A percentile compares a stretch with the other conserved stretches of the same genome.
These are phyloP conservation scores for Cossypha niveicapilla DNA, from an alignment of 2,797 vertebrate species.

Conservation along the genomic window DNA sequence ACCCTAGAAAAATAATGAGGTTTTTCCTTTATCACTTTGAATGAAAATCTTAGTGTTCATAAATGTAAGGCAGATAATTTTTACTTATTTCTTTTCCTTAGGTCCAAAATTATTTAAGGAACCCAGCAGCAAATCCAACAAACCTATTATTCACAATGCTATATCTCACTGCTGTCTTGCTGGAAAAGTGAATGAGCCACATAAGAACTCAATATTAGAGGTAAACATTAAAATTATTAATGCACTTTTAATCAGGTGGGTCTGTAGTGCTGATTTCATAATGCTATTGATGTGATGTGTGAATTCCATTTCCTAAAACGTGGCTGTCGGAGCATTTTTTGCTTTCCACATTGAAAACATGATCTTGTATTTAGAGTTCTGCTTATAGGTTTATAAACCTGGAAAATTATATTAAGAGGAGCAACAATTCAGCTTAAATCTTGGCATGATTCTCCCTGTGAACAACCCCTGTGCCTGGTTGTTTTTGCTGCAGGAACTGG, in stretches of 20 bases:
- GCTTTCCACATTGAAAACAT: fast-evolving
- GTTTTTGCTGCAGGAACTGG: conserved; percentile 82
- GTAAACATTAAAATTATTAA: conserved; percentile 60
- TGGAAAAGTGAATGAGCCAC: conserved; percentile 94
- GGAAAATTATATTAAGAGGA: not conserved
- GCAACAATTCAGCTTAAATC: not conserved
- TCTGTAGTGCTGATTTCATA: not conserved
- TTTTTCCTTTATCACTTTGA: not conserved
- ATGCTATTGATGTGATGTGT: no score
- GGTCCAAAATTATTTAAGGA: conserved; percentile 98
- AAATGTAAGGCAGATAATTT: not conserved
- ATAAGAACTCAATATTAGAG: conserved; percentile 94
- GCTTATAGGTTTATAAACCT: fast-evolving
- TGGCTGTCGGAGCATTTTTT: not conserved
- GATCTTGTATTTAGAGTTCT: fast-evolving
- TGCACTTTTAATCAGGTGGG: not conserved
- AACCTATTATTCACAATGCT: conserved; percentile 95
- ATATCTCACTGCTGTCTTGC: conserved; percentile 96
- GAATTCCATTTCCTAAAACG: not conserved
- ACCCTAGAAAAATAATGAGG: not conserved
- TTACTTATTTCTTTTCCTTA: conserved; percentile 19
- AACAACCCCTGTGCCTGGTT: not conserved
- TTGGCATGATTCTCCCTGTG: not conserved
- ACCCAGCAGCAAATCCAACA: conserved; percentile 96
- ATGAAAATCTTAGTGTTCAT: not conserved